Conservation (phyloP, 2,113 vertebrate species). For the rat (Rattus norvegicus) region DNA sequence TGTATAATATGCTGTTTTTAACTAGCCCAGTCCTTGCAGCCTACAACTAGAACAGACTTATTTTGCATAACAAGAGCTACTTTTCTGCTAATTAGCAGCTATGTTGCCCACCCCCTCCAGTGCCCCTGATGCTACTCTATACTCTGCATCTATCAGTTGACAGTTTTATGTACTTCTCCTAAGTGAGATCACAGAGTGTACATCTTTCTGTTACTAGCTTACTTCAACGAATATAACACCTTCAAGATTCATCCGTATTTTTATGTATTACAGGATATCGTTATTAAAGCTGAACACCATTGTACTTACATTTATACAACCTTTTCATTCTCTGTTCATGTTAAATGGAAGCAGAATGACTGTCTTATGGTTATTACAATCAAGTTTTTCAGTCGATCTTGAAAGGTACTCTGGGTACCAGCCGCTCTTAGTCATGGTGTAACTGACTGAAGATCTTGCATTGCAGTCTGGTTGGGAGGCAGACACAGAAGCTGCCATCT, state of each 20-base stretch:
- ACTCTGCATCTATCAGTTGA: background rate
- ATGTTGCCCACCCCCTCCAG: background rate
- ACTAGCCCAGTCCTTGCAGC: background rate
- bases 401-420: background rate
- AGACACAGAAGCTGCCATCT: background rate
- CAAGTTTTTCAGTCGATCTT: background rate
- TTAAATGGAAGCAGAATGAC: background rate
- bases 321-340: background rate
- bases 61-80: background rate
- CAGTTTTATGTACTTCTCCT: background rate
- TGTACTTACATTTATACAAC: background rate
- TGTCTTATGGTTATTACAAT: background rate
- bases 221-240: background rate
- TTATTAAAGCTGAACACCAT: background rate
- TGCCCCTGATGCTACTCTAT: background rate
- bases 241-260: background rate
- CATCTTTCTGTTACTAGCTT: background rate
- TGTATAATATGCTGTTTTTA: background rate
- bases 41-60: background rate
- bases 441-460: background rate
- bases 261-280: background rate
- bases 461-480: background rate
- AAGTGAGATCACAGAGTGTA: background rate
- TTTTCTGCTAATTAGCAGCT: background rate
- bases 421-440: background rate